Evolutionary conservation across 2,113 vertebrate species (phyloP), one percentile per base, ranked within the genome.

Genomic region (Pardalotus punctatus): DNA sequence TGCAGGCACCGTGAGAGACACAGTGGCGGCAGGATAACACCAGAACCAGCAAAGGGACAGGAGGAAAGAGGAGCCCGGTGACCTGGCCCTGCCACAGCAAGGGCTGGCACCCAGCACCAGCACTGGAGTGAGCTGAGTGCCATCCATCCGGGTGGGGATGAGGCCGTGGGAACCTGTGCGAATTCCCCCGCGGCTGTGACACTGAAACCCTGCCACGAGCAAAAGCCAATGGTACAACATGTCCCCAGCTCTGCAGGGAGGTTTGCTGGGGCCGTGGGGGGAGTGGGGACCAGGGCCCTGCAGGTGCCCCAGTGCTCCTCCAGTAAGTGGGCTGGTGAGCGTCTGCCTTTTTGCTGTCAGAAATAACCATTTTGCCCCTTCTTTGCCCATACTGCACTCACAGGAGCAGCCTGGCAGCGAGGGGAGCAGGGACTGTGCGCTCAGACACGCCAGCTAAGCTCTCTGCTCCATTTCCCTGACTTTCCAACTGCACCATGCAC

Each of bases 41-140:
- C 3, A 1, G 18, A 35, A 22, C 9, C 35, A 70, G n/a, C 22
- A 36, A 70, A 20, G 47, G 35, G 35, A 38, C 21, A 35, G n/a
- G 53, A 40, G 21, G 20, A 6, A 14, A 24, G 56, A 38, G 14
- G 20, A 35, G 36, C 20, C n/a, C 4, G 31, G 33, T 0, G 0
- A 31, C 42, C 51, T 2, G 7, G 60, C 18, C 28, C 16, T 56
- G 58, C 57, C 79, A 36, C 0, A 0, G 43, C 0, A 0, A 54
- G 62, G 71, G 78, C 48, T 71, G 48, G 43, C 61, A 58, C 47
- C 28, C 15, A 10, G 48, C 35, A 23, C 7, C 0, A 1, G 65
- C 65, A 19, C 17, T 2, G 1, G 11, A 48, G 31, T 0, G 12
- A 74, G 73, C 21, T 1, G 3, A 8, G 91, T 5, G 35, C 74